Conservation (phyloP, 2,797 vertebrate genomes). For the Pseudocheirus occidentalis region DNA sequence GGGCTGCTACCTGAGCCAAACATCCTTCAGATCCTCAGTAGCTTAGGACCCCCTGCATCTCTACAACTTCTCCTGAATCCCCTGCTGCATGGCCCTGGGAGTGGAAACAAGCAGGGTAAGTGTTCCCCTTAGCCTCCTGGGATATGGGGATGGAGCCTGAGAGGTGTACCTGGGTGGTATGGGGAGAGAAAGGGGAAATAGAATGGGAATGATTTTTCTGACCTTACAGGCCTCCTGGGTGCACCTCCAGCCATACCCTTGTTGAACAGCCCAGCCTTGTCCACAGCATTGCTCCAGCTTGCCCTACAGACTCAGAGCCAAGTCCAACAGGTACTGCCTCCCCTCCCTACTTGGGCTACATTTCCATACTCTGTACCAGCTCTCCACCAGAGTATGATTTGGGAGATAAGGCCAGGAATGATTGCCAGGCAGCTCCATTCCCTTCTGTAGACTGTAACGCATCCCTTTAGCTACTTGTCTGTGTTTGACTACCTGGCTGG, state of each 20-base stretch:
- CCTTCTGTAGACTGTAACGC: not conserved
- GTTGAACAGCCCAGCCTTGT: constrained; percentile 89
- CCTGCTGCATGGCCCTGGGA: constrained; percentile 82
- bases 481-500: not conserved
- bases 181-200: not conserved
- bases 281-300: constrained; percentile 91
- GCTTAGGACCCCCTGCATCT: constrained; percentile 91
- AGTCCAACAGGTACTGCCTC: constrained; percentile 88
- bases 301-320: constrained; percentile 92
- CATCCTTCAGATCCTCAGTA: constrained; percentile 91
- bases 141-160: not conserved
- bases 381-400: not conserved
- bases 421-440: not conserved
- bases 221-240: constrained; percentile 89
- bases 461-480: not conserved
- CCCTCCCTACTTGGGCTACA: not conserved
- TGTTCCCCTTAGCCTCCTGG: not conserved
- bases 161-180: not conserved
- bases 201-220: not conserved
- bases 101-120: constrained; percentile 91
- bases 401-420: not conserved
- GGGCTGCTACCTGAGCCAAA: constrained; percentile 95
- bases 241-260: constrained; percentile 90
- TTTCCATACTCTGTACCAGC: no score
- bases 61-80: constrained; percentile 93